A percentile compares a stretch with the other conserved stretches of the same genome.
These are phyloP conservation scores for Tupiocoris notatus DNA, from an alignment of 2,888 invertebrate genomes.

Conservation along the genomic window DNA sequence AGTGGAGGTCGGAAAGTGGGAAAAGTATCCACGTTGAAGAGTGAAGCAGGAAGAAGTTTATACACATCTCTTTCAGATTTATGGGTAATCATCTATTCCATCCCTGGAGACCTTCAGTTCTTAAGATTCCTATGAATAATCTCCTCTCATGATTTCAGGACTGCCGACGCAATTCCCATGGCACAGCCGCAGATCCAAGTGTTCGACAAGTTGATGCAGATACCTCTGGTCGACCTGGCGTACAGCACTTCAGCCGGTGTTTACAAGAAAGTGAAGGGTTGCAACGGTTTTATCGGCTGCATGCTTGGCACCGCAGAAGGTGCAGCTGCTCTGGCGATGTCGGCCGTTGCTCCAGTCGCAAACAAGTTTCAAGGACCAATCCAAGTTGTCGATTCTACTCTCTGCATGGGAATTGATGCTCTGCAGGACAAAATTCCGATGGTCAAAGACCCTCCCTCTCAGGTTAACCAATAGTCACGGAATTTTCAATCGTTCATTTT, in stretches of 20 bases:
- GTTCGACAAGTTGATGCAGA: conserved; percentile 56
- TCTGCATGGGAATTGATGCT: conserved; percentile 60
- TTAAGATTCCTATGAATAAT: too few relatives aligned
- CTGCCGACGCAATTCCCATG: conserved; percentile 21
- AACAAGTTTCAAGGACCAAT: conserved; percentile 59
- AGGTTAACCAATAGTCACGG: conserved; percentile 53
- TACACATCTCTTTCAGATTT: too few relatives aligned
- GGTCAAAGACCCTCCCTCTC: conserved; percentile 59
- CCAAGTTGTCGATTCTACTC: conserved; percentile 58
- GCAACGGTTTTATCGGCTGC: conserved; percentile 60
- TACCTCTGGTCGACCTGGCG: conserved; percentile 61
- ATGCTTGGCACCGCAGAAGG: conserved; percentile 64
- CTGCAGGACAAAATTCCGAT: conserved; percentile 61
- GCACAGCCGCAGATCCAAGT: conserved; percentile 52
- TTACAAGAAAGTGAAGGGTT: conserved; percentile 59
- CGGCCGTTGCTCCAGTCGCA: conserved; percentile 58
- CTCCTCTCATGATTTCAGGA: too few relatives aligned
- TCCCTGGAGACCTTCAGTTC: too few relatives aligned
- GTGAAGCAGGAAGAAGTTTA: too few relatives aligned
- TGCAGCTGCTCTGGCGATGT: conserved; percentile 58
- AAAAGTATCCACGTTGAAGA: too few relatives aligned
- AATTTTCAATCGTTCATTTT: background rate
- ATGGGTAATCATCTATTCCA: too few relatives aligned
- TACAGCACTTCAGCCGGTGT: conserved; percentile 61
- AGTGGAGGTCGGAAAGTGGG: too few relatives aligned